Percentiles rank a stretch among this genome's conserved stretches.
Evolutionary conservation across 2,113 vertebrate genomes (phyloP).

Genomic region (Ictidomys tridecemlineatus): DNA sequence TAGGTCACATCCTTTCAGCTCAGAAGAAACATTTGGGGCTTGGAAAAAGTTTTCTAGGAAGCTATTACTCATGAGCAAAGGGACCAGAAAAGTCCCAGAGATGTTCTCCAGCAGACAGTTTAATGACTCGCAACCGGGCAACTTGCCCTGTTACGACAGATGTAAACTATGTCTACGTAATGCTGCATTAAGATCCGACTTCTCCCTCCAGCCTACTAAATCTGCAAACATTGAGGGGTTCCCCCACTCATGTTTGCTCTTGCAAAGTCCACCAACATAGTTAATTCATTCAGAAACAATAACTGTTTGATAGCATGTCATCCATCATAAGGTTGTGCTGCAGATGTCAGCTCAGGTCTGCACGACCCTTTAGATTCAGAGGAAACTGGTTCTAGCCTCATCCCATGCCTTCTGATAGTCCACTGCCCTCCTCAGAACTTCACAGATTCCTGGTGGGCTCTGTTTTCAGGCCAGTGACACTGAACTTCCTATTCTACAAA

Average conservation of each 20-base stretch:
- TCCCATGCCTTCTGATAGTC: not conserved
- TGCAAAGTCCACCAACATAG: not conserved
- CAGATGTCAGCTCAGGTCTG: not conserved
- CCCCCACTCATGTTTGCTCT: not conserved
- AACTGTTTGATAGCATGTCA: not conserved
- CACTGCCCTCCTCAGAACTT: not conserved
- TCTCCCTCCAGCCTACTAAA: not conserved
- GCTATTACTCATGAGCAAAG: slow-evolving; percentile 71
- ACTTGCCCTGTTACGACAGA: not conserved
- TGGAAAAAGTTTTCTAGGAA: slow-evolving; percentile 76
- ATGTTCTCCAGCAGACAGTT: not conserved
- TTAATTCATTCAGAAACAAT: not conserved
- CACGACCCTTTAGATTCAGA: not conserved
- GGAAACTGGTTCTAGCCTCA: not conserved
- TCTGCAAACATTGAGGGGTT: not conserved
- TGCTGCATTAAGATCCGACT: not conserved
- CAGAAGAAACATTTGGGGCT: not conserved
- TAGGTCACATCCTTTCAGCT: not conserved
- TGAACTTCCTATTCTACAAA: not conserved
- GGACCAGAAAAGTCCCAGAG: slow-evolving; percentile 47
- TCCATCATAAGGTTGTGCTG: not conserved
- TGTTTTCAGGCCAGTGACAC: not conserved
- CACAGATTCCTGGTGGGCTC: not conserved
- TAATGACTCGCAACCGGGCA: slow-evolving; percentile 56
- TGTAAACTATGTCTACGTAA: not conserved